phyloP scores from a whole-genome alignment of 2,797 vertebrate genomes.

The Chromobotia macracanthus region DNA sequence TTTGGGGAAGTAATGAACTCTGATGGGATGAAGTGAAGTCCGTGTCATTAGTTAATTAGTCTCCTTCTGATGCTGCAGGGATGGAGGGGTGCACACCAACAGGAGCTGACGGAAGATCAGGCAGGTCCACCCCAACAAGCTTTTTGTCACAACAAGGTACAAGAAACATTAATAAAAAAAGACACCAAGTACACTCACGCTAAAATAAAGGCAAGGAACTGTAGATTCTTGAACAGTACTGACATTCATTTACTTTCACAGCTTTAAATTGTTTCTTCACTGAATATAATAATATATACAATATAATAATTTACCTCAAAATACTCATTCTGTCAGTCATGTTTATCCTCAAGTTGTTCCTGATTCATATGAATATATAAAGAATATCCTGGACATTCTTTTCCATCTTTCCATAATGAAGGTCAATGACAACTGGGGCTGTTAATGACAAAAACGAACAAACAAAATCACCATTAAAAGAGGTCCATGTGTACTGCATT shows the following conservation, averaged over 20 bases:
- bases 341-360: not conserved
- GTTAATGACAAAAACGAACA: not conserved
- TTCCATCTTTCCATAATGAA: not conserved
- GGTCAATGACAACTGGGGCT: not conserved
- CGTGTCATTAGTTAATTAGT: slow-evolving; percentile 61
- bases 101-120: slow-evolving; percentile 46
- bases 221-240: not conserved
- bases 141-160: slow-evolving; percentile 41
- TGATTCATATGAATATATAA: not conserved
- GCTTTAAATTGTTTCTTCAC: not conserved
- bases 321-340: not conserved
- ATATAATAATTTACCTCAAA: not conserved
- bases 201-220: slow-evolving; percentile 1
- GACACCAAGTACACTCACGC: slow-evolving; percentile 47
- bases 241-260: not conserved
- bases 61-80: slow-evolving; percentile 43
- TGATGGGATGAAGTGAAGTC: slow-evolving; percentile 53
- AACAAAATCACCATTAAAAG: too few species aligned
- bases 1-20: slow-evolving; percentile 59
- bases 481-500: too few species aligned
- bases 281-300: not conserved
- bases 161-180: slow-evolving; percentile 51
- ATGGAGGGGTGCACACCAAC: slow-evolving; percentile 46
- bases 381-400: not conserved
- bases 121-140: slow-evolving; percentile 30